A percentile compares a stretch with the other conserved stretches of the same genome.
phyloP scores from a whole-genome alignment of 1,140 invertebrate genomes.

The Papilio glaucus region DNA sequence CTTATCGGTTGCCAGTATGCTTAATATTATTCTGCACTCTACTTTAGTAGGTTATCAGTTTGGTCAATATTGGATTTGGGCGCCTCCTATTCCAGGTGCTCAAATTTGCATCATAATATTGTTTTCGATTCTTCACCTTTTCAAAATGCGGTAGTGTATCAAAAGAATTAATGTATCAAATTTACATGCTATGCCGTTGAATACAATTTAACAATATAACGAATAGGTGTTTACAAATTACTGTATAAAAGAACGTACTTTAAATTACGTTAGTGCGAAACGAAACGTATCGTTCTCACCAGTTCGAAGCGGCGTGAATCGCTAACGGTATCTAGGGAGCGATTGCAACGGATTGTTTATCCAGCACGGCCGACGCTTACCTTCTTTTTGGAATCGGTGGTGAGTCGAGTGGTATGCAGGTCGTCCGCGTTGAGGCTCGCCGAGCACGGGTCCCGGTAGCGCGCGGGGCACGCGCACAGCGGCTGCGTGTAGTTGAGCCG shows the following conservation, averaged over 20 bases:
- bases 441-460: constrained; percentile 94
- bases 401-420: constrained; percentile 94
- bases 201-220: neutral
- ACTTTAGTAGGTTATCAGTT: too few relatives aligned
- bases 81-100: too few relatives aligned
- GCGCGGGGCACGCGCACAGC: constrained; percentile 93
- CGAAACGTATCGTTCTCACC: constrained; percentile 9
- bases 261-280: constrained; percentile 16
- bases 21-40: too few relatives aligned
- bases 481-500: constrained; percentile 96
- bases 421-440: constrained; percentile 94
- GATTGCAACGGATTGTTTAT: constrained; percentile 29
- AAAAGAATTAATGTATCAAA: neutral
- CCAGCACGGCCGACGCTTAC: constrained; percentile 80
- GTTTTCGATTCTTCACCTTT: too few relatives aligned
- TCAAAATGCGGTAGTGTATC: too few relatives aligned
- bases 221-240: neutral
- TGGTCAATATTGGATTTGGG: too few relatives aligned
- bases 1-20: too few relatives aligned
- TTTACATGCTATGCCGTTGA: neutral
- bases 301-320: neutral
- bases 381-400: constrained; percentile 91
- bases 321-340: constrained; percentile 28
- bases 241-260: constrained; percentile 12
- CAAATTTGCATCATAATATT: too few relatives aligned